These are phyloP conservation scores for Petrocephalus sullivani DNA, from an alignment of 2,797 vertebrate species.

Conservation along the genomic window DNA sequence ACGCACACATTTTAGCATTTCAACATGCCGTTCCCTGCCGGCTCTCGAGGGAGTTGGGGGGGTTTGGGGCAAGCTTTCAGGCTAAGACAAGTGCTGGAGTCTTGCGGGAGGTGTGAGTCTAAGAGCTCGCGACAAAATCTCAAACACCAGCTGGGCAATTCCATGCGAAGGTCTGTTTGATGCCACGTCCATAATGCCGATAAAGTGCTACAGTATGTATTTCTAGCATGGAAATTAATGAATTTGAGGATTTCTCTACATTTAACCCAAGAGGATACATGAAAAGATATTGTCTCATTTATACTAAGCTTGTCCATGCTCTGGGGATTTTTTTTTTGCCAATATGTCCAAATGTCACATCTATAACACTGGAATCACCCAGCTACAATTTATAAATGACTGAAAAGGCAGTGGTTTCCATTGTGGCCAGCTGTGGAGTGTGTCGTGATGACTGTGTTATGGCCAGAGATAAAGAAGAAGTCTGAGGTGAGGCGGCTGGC, in stretches of 20 bases:
- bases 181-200: not conserved
- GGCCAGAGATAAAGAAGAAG: not conserved
- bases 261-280: not conserved
- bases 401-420: not conserved
- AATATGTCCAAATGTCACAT: not conserved
- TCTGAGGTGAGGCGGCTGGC: not conserved
- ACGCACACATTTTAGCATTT: not conserved
- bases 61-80: not conserved
- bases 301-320: not conserved
- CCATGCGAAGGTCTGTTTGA: not conserved
- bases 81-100: not conserved
- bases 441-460: not conserved
- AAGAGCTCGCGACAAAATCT: not conserved
- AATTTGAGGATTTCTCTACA: not conserved
- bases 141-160: not conserved
- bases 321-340: not conserved
- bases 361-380: not conserved
- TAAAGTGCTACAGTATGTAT: not conserved
- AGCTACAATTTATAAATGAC: constrained; percentile 28
- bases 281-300: not conserved
- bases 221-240: not conserved
- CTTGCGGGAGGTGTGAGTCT: not conserved
- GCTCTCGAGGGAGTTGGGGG: not conserved
- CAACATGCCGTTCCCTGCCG: not conserved
- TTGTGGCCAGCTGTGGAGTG: not conserved